phyloP scores from a whole-genome alignment of 2,797 vertebrate species.

The Coilia nasus region DNA sequence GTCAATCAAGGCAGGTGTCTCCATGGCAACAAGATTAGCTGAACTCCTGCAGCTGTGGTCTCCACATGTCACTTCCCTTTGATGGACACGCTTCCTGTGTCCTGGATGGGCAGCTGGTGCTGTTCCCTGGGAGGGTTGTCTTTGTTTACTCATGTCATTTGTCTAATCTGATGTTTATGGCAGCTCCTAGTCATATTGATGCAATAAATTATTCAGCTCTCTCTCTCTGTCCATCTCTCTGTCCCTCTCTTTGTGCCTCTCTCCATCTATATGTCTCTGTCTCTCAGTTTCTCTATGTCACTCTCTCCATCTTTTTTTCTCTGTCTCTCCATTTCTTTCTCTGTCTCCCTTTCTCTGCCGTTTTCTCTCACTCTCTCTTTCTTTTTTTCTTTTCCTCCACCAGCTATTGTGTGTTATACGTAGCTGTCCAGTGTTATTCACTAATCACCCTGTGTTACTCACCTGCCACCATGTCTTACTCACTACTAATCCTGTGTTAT shows the following conservation, averaged over 20 bases:
- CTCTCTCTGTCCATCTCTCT: neutral
- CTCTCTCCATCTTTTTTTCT: no score
- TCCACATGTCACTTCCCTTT: constrained; percentile 9
- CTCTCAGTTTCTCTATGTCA: neutral
- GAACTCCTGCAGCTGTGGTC: constrained; percentile 1
- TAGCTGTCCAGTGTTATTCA: no score
- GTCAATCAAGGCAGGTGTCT: neutral
- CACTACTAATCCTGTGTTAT: no score
- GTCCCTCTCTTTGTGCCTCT: neutral
- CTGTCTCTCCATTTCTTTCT: no score
- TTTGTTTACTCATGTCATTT: neutral
- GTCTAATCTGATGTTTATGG: neutral
- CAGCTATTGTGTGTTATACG: no score
- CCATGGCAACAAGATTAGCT: neutral
- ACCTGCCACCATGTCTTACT: no score
- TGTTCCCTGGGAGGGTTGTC: no score
- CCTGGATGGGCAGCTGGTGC: neutral
- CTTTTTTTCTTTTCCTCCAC: no score
- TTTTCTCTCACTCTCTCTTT: no score
- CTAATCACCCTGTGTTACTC: no score
- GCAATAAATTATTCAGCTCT: neutral
- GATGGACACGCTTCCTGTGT: neutral
- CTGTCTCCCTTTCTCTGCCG: no score
- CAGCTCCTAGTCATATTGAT: neutral
- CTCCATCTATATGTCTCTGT: neutral